phyloP scores from a whole-genome alignment of 2,888 invertebrate genomes.

The Lysandra bellargus region DNA sequence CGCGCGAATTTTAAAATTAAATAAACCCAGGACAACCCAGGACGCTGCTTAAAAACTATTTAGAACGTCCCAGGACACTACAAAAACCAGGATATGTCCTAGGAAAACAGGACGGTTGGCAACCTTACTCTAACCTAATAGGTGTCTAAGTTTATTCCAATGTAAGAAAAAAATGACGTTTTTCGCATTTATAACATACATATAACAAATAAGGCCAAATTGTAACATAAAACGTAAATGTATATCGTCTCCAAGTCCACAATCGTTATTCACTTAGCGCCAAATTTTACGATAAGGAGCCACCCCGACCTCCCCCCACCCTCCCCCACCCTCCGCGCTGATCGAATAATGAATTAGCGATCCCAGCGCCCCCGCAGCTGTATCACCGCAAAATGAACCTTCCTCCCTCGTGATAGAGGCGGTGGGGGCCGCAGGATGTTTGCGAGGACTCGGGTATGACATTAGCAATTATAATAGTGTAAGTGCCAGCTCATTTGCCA shows the following conservation, averaged over 20 bases:
- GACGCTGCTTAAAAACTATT: too few relatives aligned
- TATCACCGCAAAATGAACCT: constrained; percentile 36
- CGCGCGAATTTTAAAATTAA: too few relatives aligned
- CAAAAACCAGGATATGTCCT: too few relatives aligned
- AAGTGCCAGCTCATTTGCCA: constrained; percentile 68
- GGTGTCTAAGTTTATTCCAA: too few relatives aligned
- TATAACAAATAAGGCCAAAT: background rate
- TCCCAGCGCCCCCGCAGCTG: constrained; percentile 42
- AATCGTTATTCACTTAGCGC: constrained; percentile 37
- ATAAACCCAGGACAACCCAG: too few relatives aligned
- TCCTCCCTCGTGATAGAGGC: constrained; percentile 36
- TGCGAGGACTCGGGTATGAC: constrained; percentile 45
- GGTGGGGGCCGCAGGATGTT: constrained; percentile 27
- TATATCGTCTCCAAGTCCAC: background rate
- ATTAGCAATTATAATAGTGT: constrained; percentile 74
- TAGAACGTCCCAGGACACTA: too few relatives aligned
- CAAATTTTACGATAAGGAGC: constrained; percentile 34
- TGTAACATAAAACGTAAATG: background rate
- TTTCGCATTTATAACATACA: background rate
- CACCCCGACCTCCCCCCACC: constrained; percentile 43
- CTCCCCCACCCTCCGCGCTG: constrained; percentile 46
- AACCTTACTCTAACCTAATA: too few relatives aligned
- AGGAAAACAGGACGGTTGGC: too few relatives aligned
- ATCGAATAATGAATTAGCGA: constrained; percentile 52
- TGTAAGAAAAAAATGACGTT: background rate